Conservation (phyloP, 2,113 vertebrate genomes). For the Dasyornis broadbenti region DNA sequence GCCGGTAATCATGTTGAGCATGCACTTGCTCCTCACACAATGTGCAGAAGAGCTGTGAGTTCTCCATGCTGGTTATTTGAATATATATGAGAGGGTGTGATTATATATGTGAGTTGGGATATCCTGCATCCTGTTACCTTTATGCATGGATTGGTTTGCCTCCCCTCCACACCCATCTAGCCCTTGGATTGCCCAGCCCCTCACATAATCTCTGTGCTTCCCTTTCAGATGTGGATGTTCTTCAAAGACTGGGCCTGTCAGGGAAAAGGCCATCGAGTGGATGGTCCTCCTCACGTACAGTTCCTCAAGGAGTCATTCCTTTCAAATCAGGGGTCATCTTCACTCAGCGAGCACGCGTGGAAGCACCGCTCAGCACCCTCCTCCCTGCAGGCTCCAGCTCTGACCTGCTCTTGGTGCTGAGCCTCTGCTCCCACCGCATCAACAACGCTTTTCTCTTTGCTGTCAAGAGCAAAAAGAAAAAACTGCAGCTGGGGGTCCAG, state of each 20-base stretch:
- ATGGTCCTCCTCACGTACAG: conserved; percentile 56
- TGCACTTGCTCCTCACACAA: background rate
- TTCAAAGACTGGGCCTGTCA: conserved; percentile 87
- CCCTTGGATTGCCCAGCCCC: background rate
- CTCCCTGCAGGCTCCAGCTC: conserved; percentile 75
- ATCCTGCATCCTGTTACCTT: background rate
- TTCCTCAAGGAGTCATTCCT: conserved; percentile 85
- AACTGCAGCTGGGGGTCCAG: conserved; percentile 91
- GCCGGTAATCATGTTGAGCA: background rate
- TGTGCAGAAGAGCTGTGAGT: background rate
- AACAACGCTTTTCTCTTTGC: conserved; percentile 93
- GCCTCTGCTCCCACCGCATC: conserved; percentile 88
- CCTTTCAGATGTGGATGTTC: conserved; percentile 90
- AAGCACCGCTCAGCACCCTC: conserved; percentile 76
- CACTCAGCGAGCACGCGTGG: conserved; percentile 82
- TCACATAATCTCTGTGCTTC: background rate
- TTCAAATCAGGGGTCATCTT: conserved; percentile 91
- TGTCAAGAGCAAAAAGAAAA: conserved; percentile 80
- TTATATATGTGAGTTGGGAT: background rate
- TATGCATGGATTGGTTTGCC: background rate
- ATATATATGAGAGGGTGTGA: background rate
- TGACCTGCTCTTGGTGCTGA: conserved; percentile 85
- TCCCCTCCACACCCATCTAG: background rate
- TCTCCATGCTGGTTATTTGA: background rate
- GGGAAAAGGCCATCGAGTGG: conserved; percentile 67